These are phyloP conservation scores for Ommatoiulus sabulosus DNA, from an alignment of 2,888 invertebrate species.

Conservation along the genomic window DNA sequence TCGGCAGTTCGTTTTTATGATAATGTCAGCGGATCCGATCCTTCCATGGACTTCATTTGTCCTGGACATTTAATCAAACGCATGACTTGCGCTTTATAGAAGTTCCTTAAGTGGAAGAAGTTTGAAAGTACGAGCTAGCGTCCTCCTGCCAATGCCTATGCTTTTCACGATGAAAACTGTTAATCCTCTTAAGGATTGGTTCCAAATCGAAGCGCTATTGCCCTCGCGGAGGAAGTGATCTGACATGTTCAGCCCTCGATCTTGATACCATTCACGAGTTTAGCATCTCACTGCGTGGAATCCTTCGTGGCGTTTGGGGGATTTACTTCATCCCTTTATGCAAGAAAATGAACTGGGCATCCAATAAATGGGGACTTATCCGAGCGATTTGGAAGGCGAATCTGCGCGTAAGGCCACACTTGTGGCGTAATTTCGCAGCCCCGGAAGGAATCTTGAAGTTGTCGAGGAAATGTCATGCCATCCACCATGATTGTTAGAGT, in stretches of 20 bases:
- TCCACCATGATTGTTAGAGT: neutral
- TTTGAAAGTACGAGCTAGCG: neutral
- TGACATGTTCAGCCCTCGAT: constrained; percentile 21
- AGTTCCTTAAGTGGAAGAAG: constrained; percentile 23
- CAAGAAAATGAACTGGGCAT: constrained; percentile 19
- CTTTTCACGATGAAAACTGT: constrained; percentile 13
- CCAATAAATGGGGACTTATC: neutral
- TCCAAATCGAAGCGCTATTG: neutral
- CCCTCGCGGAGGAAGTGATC: neutral
- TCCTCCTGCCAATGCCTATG: neutral
- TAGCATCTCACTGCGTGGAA: neutral
- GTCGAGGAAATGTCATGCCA: neutral
- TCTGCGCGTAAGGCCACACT: neutral
- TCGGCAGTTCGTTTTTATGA: neutral
- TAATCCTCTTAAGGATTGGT: constrained; percentile 33
- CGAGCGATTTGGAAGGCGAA: neutral
- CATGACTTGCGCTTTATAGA: constrained; percentile 23
- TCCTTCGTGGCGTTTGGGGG: neutral
- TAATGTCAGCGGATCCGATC: neutral
- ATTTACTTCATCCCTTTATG: constrained; percentile 11
- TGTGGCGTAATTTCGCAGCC: neutral
- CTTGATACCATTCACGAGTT: neutral
- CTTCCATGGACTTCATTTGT: neutral
- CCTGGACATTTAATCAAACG: constrained; percentile 32
- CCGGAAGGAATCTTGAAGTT: neutral